Conservation (phyloP, 2,797 vertebrate genomes). For the Sebastolobus alascanus region DNA sequence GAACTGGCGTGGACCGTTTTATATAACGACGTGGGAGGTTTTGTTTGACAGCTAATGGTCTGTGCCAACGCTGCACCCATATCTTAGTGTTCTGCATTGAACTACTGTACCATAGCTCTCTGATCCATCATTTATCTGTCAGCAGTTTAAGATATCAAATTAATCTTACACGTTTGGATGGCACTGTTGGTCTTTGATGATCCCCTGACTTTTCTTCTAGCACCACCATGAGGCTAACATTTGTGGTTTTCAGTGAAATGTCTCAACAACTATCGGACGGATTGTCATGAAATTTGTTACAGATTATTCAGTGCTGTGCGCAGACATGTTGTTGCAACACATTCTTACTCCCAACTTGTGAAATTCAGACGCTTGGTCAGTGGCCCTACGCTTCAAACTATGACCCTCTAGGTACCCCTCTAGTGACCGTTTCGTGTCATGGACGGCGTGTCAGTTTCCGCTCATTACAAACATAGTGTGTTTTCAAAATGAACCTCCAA, state of each 20-base stretch:
- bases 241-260: background rate
- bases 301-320: background rate
- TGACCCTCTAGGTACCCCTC: background rate
- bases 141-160: background rate
- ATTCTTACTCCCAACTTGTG: background rate
- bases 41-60: background rate
- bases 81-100: background rate
- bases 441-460: background rate
- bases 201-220: background rate
- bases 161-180: background rate
- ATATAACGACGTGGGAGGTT: constrained; percentile 22
- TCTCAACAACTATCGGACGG: background rate
- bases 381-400: background rate
- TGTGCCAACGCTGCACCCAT: constrained; percentile 17
- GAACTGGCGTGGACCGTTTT: constrained; percentile 25
- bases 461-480: background rate
- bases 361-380: background rate
- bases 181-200: background rate
- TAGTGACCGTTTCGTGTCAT: background rate
- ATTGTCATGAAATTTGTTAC: background rate
- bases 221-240: background rate
- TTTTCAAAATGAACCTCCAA: background rate
- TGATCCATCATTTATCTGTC: background rate
- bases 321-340: background rate
- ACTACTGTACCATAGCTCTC: background rate